Base-by-base conservation (phyloP, 2,888 invertebrate genomes). In the Adelognathus sp. region DNA sequence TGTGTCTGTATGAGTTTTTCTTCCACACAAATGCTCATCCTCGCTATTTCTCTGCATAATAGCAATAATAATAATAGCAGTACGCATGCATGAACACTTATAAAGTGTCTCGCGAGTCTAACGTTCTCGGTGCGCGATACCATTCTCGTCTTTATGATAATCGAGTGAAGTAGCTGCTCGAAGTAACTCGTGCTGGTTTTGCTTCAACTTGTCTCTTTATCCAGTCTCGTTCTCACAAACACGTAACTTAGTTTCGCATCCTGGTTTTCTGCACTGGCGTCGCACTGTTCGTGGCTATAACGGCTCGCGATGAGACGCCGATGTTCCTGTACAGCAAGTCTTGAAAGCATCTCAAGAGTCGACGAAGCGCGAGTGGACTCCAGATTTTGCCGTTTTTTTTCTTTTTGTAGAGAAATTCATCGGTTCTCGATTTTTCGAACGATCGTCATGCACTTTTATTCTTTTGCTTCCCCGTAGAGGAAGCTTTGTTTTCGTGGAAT, bases 131-230 rank as follows among this genome's bases (percentile, higher is more conserved):
- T 63, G 54, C 44, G 69, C 73, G 69, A 78, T 78, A 78, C 73
- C 77, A 73, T 67, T 69, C 77, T 78, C 73, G 69, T 73, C 73
- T 78, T 78, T 78, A 78, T 64, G 77, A 78, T 78, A 78, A 78
- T 78, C 78, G 78, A 74, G n/a, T n/a, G 78, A 64, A 66, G 44
- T 50, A 60, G 60, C 58, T 60, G 39, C 64, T 52, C 70, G 64
- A 52, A 54, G 46, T 70, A 74, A 78, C 52, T 74, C 60, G 39
- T 27, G 39, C 14, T 36, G 52, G 41, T 60, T 74, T 69, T n/a
- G 14, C 67, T 16, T 27, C 52, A 21, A 18, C 16, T 6, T 50
- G 61, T 72, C 50, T 18, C 46, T 29, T 46, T 54, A 21, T 2
- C 50, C 21, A n/a, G 36, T 78, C 58, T 73, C 46, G 24, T 29